phyloP scores from a whole-genome alignment of 2,888 invertebrate species.

The Netelia fuscicornis region DNA sequence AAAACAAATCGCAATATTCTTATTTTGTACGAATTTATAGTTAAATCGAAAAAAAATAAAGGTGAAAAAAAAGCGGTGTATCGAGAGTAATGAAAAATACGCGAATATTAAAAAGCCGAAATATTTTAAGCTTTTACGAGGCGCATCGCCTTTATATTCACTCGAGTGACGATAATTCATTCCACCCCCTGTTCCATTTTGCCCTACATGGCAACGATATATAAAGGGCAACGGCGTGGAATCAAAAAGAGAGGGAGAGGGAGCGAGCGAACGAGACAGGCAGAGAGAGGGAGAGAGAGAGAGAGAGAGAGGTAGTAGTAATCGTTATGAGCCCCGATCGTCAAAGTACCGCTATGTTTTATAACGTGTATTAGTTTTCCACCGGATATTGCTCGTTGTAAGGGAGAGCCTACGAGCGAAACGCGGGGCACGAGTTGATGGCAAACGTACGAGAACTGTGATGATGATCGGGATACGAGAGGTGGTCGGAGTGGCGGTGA shows the following conservation, averaged over 20 bases:
- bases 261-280: no score
- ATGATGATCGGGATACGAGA: not conserved
- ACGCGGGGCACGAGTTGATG: not conserved
- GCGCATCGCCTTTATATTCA: not conserved
- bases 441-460: not conserved
- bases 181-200: not conserved
- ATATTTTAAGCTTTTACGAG: not conserved
- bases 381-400: conserved; percentile 62
- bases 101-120: conserved; percentile 6
- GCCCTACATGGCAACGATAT: not conserved
- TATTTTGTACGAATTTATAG: no score
- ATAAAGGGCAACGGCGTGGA: not conserved
- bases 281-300: not conserved
- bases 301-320: not conserved
- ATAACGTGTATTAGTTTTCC: conserved; percentile 50
- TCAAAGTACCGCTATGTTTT: conserved; percentile 48
- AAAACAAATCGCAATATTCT: not conserved
- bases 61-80: not conserved
- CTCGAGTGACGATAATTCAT: conserved; percentile 24
- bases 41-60: not conserved
- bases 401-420: conserved; percentile 34
- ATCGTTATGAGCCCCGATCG: conserved; percentile 27
- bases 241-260: not conserved
- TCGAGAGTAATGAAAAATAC: not conserved
- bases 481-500: conserved; percentile 42